Evolutionary conservation across 2,888 invertebrate genomes (phyloP).

Genomic region (Brassicogethes aeneus): DNA sequence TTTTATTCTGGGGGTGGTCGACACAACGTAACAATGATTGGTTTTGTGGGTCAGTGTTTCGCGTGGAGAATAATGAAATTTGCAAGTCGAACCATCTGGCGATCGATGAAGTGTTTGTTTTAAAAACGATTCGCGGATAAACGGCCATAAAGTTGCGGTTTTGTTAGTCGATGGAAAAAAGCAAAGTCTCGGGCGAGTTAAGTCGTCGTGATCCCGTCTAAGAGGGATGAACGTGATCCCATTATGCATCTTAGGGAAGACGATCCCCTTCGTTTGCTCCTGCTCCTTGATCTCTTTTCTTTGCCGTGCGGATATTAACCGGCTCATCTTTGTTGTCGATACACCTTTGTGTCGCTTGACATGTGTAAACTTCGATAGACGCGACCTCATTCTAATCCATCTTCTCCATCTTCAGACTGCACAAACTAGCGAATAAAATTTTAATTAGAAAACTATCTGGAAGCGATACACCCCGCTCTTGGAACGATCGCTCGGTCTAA

Average conservation of each 20-base stretch:
- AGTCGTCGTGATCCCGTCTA: constrained; percentile 38
- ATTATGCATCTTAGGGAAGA: constrained; percentile 43
- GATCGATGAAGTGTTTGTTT: no score
- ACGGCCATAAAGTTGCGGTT: constrained; percentile 11
- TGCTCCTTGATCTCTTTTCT: constrained; percentile 32
- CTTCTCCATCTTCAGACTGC: no score
- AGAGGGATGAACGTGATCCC: constrained; percentile 44
- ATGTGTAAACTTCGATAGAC: constrained; percentile 38
- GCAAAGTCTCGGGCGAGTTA: constrained; percentile 34
- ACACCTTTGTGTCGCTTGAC: constrained; percentile 37
- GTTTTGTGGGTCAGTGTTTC: no score
- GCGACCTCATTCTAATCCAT: no score
- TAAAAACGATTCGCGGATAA: no score
- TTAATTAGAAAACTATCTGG: no score
- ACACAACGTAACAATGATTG: no score
- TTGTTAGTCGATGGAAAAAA: constrained; percentile 24
- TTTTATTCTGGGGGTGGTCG: no score
- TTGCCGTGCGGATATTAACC: constrained; percentile 38
- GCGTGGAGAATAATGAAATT: no score
- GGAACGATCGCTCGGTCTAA: not conserved
- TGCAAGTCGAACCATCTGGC: no score
- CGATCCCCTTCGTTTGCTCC: constrained; percentile 38
- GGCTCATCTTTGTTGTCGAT: constrained; percentile 36
- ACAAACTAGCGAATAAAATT: no score
- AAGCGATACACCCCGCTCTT: no score